These are phyloP conservation scores for Heptranchias perlo DNA, from an alignment of 2,113 vertebrate species.

Conservation along the genomic window DNA sequence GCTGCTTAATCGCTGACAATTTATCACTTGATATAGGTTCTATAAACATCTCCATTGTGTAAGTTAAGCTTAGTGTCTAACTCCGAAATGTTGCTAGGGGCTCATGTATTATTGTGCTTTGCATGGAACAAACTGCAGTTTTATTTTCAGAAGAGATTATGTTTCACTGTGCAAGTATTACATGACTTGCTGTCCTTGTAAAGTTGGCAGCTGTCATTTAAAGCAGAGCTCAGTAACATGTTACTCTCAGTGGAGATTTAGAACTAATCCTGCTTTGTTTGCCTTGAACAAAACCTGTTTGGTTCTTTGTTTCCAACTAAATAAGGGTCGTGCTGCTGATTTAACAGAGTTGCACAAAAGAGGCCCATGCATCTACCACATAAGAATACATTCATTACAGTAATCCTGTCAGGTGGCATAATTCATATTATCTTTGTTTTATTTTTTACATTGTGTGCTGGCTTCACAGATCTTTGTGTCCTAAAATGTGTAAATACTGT, in stretches of 20 bases:
- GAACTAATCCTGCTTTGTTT: background rate
- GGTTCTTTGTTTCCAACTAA: background rate
- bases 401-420: background rate
- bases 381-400: background rate
- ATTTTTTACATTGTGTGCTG: background rate
- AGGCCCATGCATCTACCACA: no score
- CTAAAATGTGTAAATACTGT: background rate
- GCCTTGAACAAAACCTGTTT: background rate
- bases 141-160: background rate
- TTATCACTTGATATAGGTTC: background rate
- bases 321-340: background rate
- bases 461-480: background rate
- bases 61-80: slow-evolving; percentile 10
- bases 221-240: background rate
- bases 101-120: background rate
- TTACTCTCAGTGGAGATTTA: background rate
- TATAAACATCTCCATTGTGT: background rate
- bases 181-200: background rate
- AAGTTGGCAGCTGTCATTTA: background rate
- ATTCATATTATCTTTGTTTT: background rate
- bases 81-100: background rate
- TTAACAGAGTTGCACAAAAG: background rate
- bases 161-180: background rate
- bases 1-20: background rate
- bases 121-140: background rate